A percentile compares a stretch with the other conserved stretches of the same genome.
Evolutionary conservation across 2,797 vertebrate species (phyloP).

Genomic region (Gymnocypris eckloni): DNA sequence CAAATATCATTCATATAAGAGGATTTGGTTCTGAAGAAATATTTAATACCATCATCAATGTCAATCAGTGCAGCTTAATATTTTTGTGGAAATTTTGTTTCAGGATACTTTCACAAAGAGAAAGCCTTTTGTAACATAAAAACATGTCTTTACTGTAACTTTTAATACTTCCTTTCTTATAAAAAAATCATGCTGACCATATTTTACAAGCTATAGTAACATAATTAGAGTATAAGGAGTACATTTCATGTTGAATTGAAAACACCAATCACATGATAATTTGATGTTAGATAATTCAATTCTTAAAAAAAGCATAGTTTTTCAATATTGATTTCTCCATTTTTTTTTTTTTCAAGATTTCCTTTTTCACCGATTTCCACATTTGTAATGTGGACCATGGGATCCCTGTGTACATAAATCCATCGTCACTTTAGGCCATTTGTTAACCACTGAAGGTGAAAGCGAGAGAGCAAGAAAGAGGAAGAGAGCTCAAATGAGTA

Average conservation of each 20-base stretch:
- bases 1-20: not conserved
- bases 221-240: not conserved
- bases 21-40: not conserved
- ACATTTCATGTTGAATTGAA: not conserved
- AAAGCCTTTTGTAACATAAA: not conserved
- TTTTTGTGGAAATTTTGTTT: not conserved
- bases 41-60: not conserved
- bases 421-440: not conserved
- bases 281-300: not conserved
- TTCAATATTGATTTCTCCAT: not conserved
- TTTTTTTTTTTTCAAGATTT: no score
- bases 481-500: not conserved
- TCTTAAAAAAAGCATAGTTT: not conserved
- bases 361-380: not conserved
- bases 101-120: not conserved
- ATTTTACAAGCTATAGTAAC: not conserved
- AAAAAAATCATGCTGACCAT: not conserved
- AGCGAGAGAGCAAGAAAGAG: conserved; percentile 1
- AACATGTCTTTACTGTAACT: not conserved
- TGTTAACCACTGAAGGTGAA: conserved; percentile 3
- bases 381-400: not conserved
- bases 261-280: not conserved
- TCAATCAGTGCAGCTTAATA: not conserved
- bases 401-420: not conserved
- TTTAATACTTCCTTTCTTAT: not conserved